Evolutionary conservation across 1,140 invertebrate genomes (phyloP).

Genomic region (Medauroidea extradentata): DNA sequence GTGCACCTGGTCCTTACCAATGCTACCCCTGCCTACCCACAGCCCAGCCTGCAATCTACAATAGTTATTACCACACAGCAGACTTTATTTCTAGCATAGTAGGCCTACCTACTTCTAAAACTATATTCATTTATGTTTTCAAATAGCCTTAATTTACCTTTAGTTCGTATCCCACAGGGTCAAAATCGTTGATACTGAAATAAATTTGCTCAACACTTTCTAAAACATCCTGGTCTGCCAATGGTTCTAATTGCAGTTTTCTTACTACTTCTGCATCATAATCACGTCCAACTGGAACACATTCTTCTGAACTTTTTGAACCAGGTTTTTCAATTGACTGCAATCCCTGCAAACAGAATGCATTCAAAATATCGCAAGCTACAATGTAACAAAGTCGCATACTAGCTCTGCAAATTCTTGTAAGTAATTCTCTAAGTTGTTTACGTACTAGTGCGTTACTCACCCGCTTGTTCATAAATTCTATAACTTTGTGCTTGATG

Average conservation of each 20-base stretch:
- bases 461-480: constrained; percentile 51
- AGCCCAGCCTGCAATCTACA: too few species aligned
- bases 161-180: constrained; percentile 63
- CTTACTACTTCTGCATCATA: constrained; percentile 25
- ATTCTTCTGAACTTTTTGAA: constrained; percentile 21
- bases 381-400: neutral
- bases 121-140: too few species aligned
- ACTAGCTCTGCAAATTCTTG: neutral
- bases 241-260: constrained; percentile 44
- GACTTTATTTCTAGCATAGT: too few species aligned
- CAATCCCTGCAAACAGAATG: neutral
- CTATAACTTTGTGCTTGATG: constrained; percentile 49
- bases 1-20: too few species aligned
- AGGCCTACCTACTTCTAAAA: too few species aligned
- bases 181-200: constrained; percentile 56
- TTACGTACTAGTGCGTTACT: constrained; percentile 13
- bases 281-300: neutral
- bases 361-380: neutral
- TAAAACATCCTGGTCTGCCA: constrained; percentile 69
- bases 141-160: too few species aligned
- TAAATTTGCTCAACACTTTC: constrained; percentile 66
- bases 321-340: constrained; percentile 35
- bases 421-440: neutral
- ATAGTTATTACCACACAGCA: too few species aligned
- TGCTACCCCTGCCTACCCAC: too few species aligned